Conservation (phyloP, 2,797 vertebrate species). For the Peromyscus melanophrys region DNA sequence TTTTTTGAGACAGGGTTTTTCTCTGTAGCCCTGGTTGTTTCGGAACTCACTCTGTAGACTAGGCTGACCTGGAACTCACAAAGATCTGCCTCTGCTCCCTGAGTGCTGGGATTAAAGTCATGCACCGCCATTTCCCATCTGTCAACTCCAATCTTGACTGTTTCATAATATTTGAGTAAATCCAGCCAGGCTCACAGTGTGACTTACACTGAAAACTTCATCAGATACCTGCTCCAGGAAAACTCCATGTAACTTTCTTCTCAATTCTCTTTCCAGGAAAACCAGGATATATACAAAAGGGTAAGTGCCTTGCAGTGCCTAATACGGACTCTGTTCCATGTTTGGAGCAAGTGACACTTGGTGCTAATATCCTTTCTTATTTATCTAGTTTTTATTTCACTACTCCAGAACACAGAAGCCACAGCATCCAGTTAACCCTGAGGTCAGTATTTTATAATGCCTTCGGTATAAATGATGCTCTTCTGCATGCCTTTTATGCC, state of each 20-base stretch:
- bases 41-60: neutral
- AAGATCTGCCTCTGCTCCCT: neutral
- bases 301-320: conserved; percentile 75
- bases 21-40: neutral
- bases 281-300: conserved; percentile 79
- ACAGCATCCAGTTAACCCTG: conserved; percentile 53
- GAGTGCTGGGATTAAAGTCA: neutral
- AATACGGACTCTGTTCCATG: neutral
- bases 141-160: conserved; percentile 34
- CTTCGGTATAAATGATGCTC: neutral
- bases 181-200: conserved; percentile 73
- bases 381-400: conserved; percentile 87
- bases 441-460: conserved; percentile 79
- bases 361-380: conserved; percentile 65
- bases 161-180: conserved; percentile 85
- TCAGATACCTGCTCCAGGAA: neutral
- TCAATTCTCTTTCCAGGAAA: conserved; percentile 81
- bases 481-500: neutral
- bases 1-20: neutral
- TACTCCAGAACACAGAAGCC: conserved; percentile 81
- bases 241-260: conserved; percentile 7
- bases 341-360: neutral
- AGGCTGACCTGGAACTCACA: neutral
- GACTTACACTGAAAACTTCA: conserved; percentile 12
- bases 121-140: neutral